A percentile compares a stretch with the other conserved stretches of the same genome.
These are phyloP conservation scores for Meandrina meandrites DNA, from an alignment of 92 coral and sea anemone genomes.

Conservation along the genomic window DNA sequence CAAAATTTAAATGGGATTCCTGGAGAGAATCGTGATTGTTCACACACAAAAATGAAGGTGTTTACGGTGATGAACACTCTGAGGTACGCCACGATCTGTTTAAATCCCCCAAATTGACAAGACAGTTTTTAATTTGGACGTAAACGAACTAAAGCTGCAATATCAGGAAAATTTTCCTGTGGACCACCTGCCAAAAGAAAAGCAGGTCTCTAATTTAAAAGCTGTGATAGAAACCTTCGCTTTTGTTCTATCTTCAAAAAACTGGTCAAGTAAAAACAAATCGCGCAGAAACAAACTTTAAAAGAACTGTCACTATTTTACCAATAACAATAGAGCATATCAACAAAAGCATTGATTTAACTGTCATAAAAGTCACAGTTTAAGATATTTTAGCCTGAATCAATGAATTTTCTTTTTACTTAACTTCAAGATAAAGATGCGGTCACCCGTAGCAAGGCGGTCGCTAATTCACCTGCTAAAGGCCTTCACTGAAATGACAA, in stretches of 20 bases:
- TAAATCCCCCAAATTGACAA: not conserved
- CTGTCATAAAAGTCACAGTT: not conserved
- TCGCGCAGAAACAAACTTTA: not conserved
- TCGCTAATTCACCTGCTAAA: slow-evolving; percentile 17
- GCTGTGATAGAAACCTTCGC: not conserved
- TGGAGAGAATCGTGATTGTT: not conserved
- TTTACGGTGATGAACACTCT: not conserved
- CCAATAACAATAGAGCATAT: not conserved
- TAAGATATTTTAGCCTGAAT: not conserved
- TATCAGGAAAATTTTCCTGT: not conserved
- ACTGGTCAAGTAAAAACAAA: not conserved
- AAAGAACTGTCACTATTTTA: not conserved
- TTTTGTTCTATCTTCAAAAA: not conserved
- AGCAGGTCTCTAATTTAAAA: slow-evolving; percentile 29
- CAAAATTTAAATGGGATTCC: not conserved
- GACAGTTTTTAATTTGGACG: not conserved
- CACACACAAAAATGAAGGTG: not conserved
- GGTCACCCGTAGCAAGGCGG: slow-evolving; percentile 26
- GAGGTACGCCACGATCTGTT: not conserved
- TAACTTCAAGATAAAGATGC: not conserved
- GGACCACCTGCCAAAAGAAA: slow-evolving; percentile 19
- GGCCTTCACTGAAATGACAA: not conserved
- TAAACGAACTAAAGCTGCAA: not conserved
- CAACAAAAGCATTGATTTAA: not conserved
- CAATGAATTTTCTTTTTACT: not conserved